Base-by-base conservation (phyloP, 1,140 invertebrate genomes). In the Pogonomyrmex barbatus region DNA sequence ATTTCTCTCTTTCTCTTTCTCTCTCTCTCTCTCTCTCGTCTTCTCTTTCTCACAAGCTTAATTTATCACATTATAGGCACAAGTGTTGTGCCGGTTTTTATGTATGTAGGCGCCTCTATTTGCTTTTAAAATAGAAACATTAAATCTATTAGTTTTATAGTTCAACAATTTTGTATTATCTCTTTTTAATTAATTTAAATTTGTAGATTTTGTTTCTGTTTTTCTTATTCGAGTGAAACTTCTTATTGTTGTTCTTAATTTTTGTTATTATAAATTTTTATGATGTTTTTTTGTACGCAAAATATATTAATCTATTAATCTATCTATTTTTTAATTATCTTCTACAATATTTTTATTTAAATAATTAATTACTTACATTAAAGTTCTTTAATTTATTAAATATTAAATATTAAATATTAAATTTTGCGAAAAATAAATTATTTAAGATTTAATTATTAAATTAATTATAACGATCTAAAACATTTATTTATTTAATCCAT, bases 101-200 rank as follows among this genome's bases (percentile, higher is more conserved):
- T 24, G 39, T 56, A 39, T 81, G 68, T 67, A 79, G 76, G 36
- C 62, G 36, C 14, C 36, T 65, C 39, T 10, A 70, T 33, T 30
- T n/a, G 24, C 36, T 81, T 81, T 70, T 42, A 42, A 56, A 56
- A 70, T 70, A 70, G 73, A 76, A 77, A 56, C 12, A 17, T 54
- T 47, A 24, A 56, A 68, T 81, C 47, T 36, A 36, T 56, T 79
- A 12, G 47, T 79, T 42, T 79, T 56, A 24, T 24, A 81, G 14
- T 42, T 56, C 14, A 78, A 50, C 10, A 56, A 56, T 45, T 81
- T 81, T 70, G 36, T 56, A 45, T 42, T 4, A 14, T 9, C 24
- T n/a, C 45, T 78, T 17, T 63, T 47, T 12, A 68, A 56, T 77
- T 47, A 33, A 0, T 50, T 45, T 33, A 6, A 56, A 36, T 24